Conservation (phyloP, 2,797 vertebrate genomes). For the Peromyscus aztecus region DNA sequence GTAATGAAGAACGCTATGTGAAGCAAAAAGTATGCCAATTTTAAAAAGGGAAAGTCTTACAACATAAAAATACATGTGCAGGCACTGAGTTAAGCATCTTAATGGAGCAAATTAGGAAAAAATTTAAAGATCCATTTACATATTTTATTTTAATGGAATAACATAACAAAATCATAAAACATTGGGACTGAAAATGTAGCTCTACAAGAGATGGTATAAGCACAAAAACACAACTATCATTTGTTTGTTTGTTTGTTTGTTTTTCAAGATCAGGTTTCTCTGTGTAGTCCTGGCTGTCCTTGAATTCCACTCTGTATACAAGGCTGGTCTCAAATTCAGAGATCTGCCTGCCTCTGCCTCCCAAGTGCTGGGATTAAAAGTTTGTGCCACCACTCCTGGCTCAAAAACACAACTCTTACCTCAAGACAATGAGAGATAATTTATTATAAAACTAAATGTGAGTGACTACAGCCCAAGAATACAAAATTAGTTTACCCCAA, state of each 20-base stretch:
- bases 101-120: not conserved
- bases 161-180: not conserved
- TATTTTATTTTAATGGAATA: not conserved
- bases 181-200: not conserved
- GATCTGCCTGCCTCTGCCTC: not conserved
- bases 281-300: not conserved
- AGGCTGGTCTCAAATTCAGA: not conserved
- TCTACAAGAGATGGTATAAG: not conserved
- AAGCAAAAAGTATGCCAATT: constrained; percentile 25
- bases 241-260: not conserved
- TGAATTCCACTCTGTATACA: not conserved
- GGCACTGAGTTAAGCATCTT: not conserved
- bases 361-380: not conserved
- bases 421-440: not conserved
- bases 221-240: not conserved
- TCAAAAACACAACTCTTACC: not conserved
- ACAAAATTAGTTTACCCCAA: not conserved
- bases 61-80: not conserved
- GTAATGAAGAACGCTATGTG: not conserved
- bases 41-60: not conserved
- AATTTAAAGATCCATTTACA: not conserved
- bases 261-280: not conserved
- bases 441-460: not conserved
- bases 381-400: not conserved
- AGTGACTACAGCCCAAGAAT: not conserved